Percentiles rank a stretch among this genome's conserved stretches.
Evolutionary conservation across 2,888 invertebrate genomes (phyloP).

Genomic region (Lithosia quadra): DNA sequence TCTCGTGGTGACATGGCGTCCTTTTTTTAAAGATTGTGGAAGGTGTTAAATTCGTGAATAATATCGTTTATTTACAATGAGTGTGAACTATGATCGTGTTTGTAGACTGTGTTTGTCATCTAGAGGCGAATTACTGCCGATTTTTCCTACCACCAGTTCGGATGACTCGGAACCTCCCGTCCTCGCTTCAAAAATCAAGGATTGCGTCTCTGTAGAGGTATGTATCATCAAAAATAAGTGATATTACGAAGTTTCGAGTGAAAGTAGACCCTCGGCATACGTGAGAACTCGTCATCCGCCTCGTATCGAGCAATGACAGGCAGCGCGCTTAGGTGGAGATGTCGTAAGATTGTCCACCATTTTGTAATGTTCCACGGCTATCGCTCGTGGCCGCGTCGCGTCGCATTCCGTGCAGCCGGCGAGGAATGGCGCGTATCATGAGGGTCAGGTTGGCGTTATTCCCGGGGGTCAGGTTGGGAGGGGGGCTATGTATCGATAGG

Average conservation of each 20-base stretch:
- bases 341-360: constrained; percentile 88
- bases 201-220: constrained; percentile 90
- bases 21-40: constrained; percentile 75
- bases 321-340: constrained; percentile 85
- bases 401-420: constrained; percentile 84
- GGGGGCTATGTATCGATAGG: constrained; percentile 75
- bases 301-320: constrained; percentile 83
- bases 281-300: constrained; percentile 86
- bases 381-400: constrained; percentile 84
- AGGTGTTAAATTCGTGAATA: constrained; percentile 69
- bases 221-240: constrained; percentile 74
- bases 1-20: constrained; percentile 87
- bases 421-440: constrained; percentile 79
- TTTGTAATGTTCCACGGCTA: constrained; percentile 86
- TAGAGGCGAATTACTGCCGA: constrained; percentile 87
- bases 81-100: constrained; percentile 86
- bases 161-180: constrained; percentile 84
- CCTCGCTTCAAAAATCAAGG: constrained; percentile 89
- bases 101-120: constrained; percentile 89
- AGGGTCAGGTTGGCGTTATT: constrained; percentile 82
- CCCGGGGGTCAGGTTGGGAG: constrained; percentile 81
- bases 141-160: constrained; percentile 87
- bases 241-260: constrained; percentile 78
- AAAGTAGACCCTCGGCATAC: constrained; percentile 84
- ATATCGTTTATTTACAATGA: constrained; percentile 85